Evolutionary conservation across 1,140 invertebrate genomes (phyloP), one percentile per base, ranked within the genome.

Genomic region (Sitophilus oryzae): DNA sequence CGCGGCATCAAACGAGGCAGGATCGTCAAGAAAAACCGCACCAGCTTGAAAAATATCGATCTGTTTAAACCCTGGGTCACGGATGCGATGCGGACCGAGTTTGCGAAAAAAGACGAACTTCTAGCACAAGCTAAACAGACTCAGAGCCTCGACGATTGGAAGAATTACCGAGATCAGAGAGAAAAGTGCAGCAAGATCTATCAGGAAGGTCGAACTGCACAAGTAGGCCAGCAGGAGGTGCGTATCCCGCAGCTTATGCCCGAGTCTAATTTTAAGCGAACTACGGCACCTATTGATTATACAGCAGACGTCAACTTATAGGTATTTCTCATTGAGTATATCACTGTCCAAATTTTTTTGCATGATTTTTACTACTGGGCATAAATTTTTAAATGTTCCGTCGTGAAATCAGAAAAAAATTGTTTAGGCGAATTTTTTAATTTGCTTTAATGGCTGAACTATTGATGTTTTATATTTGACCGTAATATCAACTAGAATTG

Each of bases 141-240:
- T 10, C 62, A 67, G 23, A 66, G 56, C n/a, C 61, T 63, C 19
- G 64, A 66, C 6, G 71, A 68, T 56, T 73, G 71, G 71, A 55
- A 58, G 8, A 56, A 58, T 34, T 73, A 68, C 49, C 61, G 67
- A 48, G 64, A 65, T 19, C 70, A 71, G 52, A 61, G 69, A 19
- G 68, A 70, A 18, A 69, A 66, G 44, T 73, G 70, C 54, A 65
- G 60, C 23, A 62, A 66, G 42, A 60, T 71, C 48, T 71, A 71
- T 48, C 65, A 64, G 43, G 64, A 60, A 14, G 66, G 70, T 1
- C 66, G 70, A 49, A 56, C 56, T 44, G 62, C 66, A 38, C 68
- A 68, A 36, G 60, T 73, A 51, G 77, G 74, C 58, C 73, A 73
- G 47, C 61, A 66, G 58, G 70, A 72, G 66, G 69, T 72, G 66